These are phyloP conservation scores for Stramonita haemastoma DNA, from an alignment of 2,888 invertebrate genomes.

Conservation along the genomic window DNA sequence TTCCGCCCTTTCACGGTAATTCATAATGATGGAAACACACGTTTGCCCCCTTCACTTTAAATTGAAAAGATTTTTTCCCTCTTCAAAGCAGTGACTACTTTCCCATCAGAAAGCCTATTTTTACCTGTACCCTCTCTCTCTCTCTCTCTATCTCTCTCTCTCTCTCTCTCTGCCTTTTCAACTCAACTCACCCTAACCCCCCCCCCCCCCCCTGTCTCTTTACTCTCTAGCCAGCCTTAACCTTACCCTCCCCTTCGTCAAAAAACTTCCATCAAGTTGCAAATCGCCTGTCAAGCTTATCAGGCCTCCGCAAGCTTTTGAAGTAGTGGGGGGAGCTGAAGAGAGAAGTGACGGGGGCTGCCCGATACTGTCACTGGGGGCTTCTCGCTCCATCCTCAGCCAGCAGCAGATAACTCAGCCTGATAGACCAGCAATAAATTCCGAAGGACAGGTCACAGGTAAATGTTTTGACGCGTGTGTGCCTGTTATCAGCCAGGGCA, in stretches of 20 bases:
- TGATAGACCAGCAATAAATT: constrained; percentile 31
- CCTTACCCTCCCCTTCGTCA: constrained; percentile 8
- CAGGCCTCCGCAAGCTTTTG: constrained; percentile 21
- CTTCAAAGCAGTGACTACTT: neutral
- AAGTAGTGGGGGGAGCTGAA: neutral
- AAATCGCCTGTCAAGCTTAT: constrained; percentile 31
- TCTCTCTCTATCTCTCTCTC: too few relatives aligned
- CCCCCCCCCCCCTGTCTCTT: neutral
- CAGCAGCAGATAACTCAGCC: neutral
- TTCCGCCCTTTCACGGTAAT: neutral
- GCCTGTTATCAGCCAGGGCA: neutral
- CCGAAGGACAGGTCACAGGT: constrained; percentile 6
- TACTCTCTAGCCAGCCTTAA: neutral
- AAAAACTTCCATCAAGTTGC: constrained; percentile 8
- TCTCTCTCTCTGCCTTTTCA: neutral
- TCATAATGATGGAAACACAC: neutral
- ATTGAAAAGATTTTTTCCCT: neutral
- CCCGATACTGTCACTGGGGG: constrained; percentile 11
- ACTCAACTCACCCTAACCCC: neutral
- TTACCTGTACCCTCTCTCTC: neutral
- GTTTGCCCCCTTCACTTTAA: neutral
- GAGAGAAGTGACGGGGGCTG: neutral
- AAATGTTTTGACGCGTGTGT: constrained; percentile 33
- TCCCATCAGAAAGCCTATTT: neutral
- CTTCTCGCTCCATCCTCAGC: neutral